phyloP scores from a whole-genome alignment of 2,888 invertebrate species.

The Drosophila macrospina region DNA sequence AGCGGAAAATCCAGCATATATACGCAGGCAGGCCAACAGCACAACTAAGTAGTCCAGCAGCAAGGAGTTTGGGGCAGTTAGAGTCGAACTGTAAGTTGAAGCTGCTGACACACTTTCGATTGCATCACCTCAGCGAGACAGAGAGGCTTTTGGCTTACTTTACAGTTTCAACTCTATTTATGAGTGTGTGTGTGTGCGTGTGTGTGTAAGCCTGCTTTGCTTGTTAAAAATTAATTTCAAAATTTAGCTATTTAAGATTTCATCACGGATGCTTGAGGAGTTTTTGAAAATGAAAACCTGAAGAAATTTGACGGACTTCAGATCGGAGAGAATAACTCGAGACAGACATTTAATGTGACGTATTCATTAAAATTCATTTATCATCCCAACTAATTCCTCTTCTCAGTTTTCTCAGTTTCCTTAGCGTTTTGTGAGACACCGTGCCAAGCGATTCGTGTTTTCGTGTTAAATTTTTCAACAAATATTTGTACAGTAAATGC shows the following conservation, averaged over 20 bases:
- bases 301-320: not conserved
- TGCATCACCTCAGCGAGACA: slow-evolving; percentile 63
- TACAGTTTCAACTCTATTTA: slow-evolving; percentile 64
- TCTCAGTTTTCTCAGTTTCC: not conserved
- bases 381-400: not conserved
- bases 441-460: slow-evolving; percentile 9
- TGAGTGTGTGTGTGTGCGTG: slow-evolving; percentile 34
- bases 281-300: not conserved
- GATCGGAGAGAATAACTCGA: not conserved
- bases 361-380: slow-evolving; percentile 9
- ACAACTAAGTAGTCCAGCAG: slow-evolving; percentile 52
- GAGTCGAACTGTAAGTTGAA: slow-evolving; percentile 33
- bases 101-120: slow-evolving; percentile 79
- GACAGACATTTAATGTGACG: not conserved
- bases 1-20: slow-evolving; percentile 67
- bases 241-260: slow-evolving; percentile 55
- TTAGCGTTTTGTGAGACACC: not conserved
- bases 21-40: slow-evolving; percentile 31
- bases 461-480: slow-evolving; percentile 39
- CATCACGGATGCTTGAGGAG: slow-evolving; percentile 11
- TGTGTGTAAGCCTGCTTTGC: slow-evolving; percentile 19
- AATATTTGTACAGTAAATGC: slow-evolving; percentile 38
- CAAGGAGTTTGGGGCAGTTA: slow-evolving; percentile 20
- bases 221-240: slow-evolving; percentile 68
- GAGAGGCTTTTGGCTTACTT: slow-evolving; percentile 70